Percentiles rank a stretch among this genome's conserved stretches.
Evolutionary conservation across 2,888 invertebrate genomes (phyloP).

Genomic region (Protonemura montana): DNA sequence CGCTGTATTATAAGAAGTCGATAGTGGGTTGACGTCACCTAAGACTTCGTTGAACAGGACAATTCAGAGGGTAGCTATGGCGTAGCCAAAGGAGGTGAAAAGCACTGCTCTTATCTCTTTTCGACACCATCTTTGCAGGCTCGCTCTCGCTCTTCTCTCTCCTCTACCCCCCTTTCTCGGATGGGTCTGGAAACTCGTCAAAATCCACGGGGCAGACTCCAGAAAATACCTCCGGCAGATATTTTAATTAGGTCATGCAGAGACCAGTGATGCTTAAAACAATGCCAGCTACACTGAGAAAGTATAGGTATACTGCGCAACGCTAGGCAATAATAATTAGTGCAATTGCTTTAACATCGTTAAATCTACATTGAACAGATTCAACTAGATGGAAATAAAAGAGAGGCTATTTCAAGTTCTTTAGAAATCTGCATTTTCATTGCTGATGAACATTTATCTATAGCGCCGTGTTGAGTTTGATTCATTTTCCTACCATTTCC

Average conservation of each 20-base stretch:
- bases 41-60: not conserved
- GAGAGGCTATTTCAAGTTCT: not conserved
- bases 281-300: not conserved
- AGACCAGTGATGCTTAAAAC: not conserved
- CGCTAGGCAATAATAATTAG: not conserved
- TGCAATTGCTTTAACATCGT: not conserved
- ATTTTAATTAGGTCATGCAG: conserved; percentile 1
- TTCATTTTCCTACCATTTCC: not conserved
- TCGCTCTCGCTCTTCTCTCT: not conserved
- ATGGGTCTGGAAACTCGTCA: not conserved
- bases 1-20: not conserved
- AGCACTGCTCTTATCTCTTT: not conserved
- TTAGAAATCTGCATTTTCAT: too few species aligned
- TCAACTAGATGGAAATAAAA: not conserved
- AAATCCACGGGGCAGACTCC: not conserved
- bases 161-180: not conserved
- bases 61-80: not conserved
- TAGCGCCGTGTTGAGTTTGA: not conserved
- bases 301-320: not conserved
- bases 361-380: not conserved
- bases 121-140: not conserved
- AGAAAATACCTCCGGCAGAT: not conserved
- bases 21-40: not conserved
- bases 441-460: not conserved
- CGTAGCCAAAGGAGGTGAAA: not conserved